Evolutionary conservation across 2,113 vertebrate species (phyloP).

Genomic region (Agelaius phoeniceus): DNA sequence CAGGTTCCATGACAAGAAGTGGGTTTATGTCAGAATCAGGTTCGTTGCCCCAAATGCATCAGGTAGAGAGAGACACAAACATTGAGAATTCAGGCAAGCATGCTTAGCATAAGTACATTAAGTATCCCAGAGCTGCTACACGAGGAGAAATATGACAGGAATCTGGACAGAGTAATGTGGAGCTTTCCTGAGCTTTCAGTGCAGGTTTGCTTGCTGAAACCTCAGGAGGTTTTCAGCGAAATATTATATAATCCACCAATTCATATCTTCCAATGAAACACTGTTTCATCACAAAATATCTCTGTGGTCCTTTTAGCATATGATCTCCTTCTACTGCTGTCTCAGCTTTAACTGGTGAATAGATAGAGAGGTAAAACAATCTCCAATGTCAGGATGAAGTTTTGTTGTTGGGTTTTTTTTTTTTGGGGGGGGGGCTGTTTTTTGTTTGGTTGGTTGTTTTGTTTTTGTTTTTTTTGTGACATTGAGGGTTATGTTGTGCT

Average conservation of each 20-base stretch:
- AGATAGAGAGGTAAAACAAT: neutral
- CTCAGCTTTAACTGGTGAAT: neutral
- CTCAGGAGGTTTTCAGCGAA: neutral
- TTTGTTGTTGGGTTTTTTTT: neutral
- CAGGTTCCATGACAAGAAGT: neutral
- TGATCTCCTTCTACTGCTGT: neutral
- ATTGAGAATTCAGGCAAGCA: neutral
- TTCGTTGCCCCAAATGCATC: neutral
- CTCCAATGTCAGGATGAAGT: neutral
- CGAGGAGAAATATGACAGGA: accelerated
- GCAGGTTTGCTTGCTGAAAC: neutral
- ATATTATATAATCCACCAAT: neutral
- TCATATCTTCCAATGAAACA: neutral
- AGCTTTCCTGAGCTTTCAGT: neutral
- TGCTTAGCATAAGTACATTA: neutral
- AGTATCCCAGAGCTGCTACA: neutral
- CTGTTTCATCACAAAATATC: neutral
- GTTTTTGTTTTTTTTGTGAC: neutral
- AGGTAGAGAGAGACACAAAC: neutral
- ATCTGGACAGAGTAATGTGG: neutral
- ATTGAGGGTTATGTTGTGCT: neutral
- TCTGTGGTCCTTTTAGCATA: neutral
- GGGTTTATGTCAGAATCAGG: neutral
- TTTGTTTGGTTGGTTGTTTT: neutral
- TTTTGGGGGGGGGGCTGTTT: neutral